Percentiles rank a stretch among this genome's conserved stretches.
phyloP scores from a whole-genome alignment of 2,113 vertebrate species.

The Cyanocitta stelleri region DNA sequence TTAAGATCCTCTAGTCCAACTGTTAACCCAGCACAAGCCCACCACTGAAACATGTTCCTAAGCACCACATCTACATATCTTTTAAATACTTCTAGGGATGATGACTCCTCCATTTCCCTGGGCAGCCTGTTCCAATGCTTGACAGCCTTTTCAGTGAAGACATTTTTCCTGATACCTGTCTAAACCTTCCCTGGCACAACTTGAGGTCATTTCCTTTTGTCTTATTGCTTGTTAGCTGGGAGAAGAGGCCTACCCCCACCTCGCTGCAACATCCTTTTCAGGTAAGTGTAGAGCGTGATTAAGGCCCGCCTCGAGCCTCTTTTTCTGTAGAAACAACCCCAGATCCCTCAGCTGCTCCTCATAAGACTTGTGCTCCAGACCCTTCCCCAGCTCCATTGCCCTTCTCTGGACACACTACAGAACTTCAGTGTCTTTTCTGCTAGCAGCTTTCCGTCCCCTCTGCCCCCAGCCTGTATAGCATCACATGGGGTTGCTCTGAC shows the following conservation, averaged over 20 bases:
- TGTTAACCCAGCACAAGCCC: not conserved
- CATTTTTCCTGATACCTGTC: not conserved
- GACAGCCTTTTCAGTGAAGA: not conserved
- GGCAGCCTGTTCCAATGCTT: not conserved
- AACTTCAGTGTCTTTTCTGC: not conserved
- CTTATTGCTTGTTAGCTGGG: not conserved
- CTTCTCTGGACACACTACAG: not conserved
- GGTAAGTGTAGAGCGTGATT: not conserved
- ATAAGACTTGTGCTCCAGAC: not conserved
- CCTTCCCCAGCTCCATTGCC: not conserved
- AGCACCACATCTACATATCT: not conserved
- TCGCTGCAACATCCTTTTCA: not conserved
- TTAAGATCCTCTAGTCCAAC: not conserved
- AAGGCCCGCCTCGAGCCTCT: accelerated
- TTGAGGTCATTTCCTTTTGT: not conserved
- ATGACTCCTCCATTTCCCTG: not conserved
- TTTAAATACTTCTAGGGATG: not conserved
- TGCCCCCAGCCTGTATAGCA: not conserved
- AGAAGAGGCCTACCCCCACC: not conserved
- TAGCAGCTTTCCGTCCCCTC: not conserved
- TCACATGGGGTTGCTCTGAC: not conserved
- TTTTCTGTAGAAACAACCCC: not conserved
- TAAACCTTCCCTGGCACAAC: not conserved
- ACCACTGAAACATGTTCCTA: not conserved
- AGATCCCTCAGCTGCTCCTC: not conserved